A percentile compares a stretch with the other conserved stretches of the same genome.
Evolutionary conservation across 2,888 invertebrate species (phyloP).

Genomic region (Tetragnatha montana): DNA sequence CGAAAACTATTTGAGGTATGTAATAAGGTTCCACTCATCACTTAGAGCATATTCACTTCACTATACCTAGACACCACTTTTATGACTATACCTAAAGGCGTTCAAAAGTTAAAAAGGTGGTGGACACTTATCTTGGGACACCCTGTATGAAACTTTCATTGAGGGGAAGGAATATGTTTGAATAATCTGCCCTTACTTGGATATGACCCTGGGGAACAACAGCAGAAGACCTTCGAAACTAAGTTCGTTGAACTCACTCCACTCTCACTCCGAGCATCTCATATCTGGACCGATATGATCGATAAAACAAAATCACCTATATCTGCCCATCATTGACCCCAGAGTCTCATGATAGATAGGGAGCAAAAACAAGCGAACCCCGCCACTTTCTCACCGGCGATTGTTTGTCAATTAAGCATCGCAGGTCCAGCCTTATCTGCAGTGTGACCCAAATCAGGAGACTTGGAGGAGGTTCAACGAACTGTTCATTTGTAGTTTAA

Average conservation of each 20-base stretch:
- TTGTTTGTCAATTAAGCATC: conserved; percentile 7
- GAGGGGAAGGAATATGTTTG: too few species aligned
- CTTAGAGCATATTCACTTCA: too few species aligned
- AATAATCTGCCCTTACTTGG: too few species aligned
- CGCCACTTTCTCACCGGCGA: not conserved
- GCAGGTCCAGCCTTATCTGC: conserved; percentile 38
- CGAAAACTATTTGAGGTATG: too few species aligned
- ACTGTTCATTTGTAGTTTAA: conserved; percentile 68
- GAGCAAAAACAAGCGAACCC: not conserved
- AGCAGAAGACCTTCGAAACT: not conserved
- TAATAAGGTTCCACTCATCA: too few species aligned
- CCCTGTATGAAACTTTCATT: too few species aligned
- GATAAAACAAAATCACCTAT: not conserved
- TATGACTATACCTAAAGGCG: too few species aligned
- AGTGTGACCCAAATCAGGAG: conserved; percentile 54
- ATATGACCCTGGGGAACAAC: too few species aligned
- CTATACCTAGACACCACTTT: too few species aligned
- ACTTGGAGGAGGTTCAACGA: conserved; percentile 61
- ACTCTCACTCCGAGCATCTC: not conserved
- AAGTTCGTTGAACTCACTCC: not conserved
- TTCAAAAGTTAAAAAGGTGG: too few species aligned
- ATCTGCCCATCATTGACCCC: not conserved
- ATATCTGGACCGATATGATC: not conserved
- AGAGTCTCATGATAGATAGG: not conserved
- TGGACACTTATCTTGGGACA: too few species aligned